Evolutionary conservation across 2,888 invertebrate genomes (phyloP), one percentile per base, ranked within the genome.

Genomic region (Toxonevra muliebris): DNA sequence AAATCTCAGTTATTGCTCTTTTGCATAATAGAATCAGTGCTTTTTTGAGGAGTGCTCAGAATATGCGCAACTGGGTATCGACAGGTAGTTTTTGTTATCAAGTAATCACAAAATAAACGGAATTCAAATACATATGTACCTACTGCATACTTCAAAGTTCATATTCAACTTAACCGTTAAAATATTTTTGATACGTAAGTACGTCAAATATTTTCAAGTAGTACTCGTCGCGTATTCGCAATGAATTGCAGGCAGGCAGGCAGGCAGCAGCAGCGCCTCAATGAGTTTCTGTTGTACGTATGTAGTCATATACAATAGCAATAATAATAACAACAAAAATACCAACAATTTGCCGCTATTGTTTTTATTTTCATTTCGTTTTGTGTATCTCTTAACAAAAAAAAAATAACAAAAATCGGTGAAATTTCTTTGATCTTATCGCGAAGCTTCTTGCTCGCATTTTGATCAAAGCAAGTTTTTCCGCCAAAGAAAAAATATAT

Each of bases 401-500:
- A 48, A 13, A 48, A n/a, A 48, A n/a, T 4, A 48, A 48, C 13
- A 66, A 54, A 41, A 54, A 80, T 76, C 85, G 84, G 84, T 79
- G 78, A 80, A 77, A 78, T 80, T 75, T 77, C 80, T 85, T 85
- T 85, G 85, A 85, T 84, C 83, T 85, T 83, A 84, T 84, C 83
- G 80, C 80, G 72, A 75, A 82, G 83, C 84, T 84, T 83, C 82
- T 83, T 85, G 85, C 84, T 84, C 85, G 85, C 83, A 81, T 85
- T 85, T 83, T 85, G 85, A 85, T 85, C 85, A 85, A 85, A 85
- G 85, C 82, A 77, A 84, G 85, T 83, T 85, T 82, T 85, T 85
- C 85, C 85, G 85, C 84, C 84, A 83, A 82, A 82, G 80, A 75
- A 73, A 70, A 72, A 75, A 74, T 74, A 75, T 74, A 70, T 69